A percentile compares a stretch with the other conserved stretches of the same genome.
Evolutionary conservation across 2,797 vertebrate species (phyloP).

Genomic region (Muscicapa comitata): DNA sequence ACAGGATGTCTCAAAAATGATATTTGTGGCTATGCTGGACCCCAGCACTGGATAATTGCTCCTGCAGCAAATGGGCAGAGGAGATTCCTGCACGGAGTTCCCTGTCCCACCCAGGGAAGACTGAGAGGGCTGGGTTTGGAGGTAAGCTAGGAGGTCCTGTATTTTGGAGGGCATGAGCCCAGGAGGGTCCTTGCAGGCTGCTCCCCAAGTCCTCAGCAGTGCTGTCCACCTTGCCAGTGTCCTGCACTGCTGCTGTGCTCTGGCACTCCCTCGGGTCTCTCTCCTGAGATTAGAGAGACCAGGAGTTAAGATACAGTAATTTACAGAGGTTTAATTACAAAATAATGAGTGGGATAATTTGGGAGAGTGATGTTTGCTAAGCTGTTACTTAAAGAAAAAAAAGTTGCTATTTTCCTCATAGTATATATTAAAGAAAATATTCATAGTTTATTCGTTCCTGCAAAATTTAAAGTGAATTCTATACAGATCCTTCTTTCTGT

Average conservation of each 20-base stretch:
- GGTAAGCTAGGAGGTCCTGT: accelerated
- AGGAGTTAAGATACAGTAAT: background rate
- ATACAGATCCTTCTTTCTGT: background rate
- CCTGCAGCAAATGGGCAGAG: background rate
- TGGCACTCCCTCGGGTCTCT: background rate
- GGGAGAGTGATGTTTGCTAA: background rate
- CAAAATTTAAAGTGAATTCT: background rate
- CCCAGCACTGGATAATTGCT: background rate
- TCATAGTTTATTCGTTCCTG: background rate
- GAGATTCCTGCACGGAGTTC: background rate
- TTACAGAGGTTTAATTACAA: background rate
- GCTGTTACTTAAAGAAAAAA: background rate
- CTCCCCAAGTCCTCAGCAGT: background rate
- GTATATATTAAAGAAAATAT: background rate
- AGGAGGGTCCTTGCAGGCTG: background rate
- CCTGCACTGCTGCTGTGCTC: background rate
- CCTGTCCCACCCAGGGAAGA: background rate
- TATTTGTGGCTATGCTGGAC: background rate
- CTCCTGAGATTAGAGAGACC: background rate
- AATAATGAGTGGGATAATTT: background rate
- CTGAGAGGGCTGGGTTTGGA: accelerated
- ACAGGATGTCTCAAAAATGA: background rate
- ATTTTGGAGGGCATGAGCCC: background rate
- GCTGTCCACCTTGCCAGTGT: background rate
- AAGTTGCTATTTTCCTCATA: background rate